Base-by-base conservation (phyloP, 2,113 vertebrate genomes). In the Montifringilla adamsi region DNA sequence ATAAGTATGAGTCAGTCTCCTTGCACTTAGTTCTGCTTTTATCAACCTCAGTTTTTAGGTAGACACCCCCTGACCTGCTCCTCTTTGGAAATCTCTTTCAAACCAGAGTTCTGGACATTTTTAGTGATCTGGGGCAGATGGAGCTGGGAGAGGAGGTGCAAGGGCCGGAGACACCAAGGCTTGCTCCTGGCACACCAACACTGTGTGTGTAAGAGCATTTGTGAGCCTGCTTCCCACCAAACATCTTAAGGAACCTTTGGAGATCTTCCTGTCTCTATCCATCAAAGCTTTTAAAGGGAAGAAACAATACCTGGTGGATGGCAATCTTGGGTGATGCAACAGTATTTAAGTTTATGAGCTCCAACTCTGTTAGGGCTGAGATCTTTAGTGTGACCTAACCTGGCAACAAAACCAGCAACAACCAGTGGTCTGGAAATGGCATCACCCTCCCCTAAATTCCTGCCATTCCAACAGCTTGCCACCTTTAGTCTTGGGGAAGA, bases 1-100 rank as follows among this genome's bases (percentile, higher is more conserved):
- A 97, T 97, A 96, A 89, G 87, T 89, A 26, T 68, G 77, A 96
- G 93, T 94, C 87, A 27, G 47, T 92, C 90, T 94, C 97, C 95
- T 90, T 82, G 75, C 74, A 86, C 87, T 97, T 93, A 94, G 87
- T 95, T 96, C 92, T 93, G 91, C 82, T 92, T 95, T 89, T 55
- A 77, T 93, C 84, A 82, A 28, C 56, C 81, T 91, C 66, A 15
- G 7, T 75, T 97, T 87, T 95, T 95, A 96, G 69, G 68, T 87
- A 92, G 86, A 47, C 43, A 59, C 24, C 10, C 37, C 83, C 52
- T 19, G 3, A 52, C 67, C 79, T 93, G 81, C 78, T 89, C 55
- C 86, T 87, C 59, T 78, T 88, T 62, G 55, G n/a, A 80, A 80
- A 50, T 88, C 33, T 1, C 76, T 87, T 90, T 93, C 52, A 73